A percentile compares a stretch with the other conserved stretches of the same genome.
These are phyloP conservation scores for Eumerus sabulonum DNA, from an alignment of 2,888 invertebrate genomes.

Conservation along the genomic window DNA sequence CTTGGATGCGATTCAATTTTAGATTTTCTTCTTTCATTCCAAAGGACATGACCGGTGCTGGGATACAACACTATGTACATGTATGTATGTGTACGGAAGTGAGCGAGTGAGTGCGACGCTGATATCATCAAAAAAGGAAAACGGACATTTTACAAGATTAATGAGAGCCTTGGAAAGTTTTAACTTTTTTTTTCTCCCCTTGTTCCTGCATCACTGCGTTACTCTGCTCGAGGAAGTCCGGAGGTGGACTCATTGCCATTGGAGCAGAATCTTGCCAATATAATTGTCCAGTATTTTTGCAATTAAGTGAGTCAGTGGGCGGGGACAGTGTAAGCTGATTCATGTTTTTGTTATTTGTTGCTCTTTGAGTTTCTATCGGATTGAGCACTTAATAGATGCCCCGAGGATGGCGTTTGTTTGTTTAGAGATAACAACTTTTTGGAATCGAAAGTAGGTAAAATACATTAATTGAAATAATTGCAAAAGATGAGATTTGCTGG, in stretches of 20 bases:
- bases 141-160: conserved; percentile 67
- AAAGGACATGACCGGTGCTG: no score
- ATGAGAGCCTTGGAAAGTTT: conserved; percentile 65
- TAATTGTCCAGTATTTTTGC: conserved; percentile 25
- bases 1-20: conserved; percentile 68
- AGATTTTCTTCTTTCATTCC: conserved; percentile 38
- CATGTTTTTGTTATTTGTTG: conserved; percentile 51
- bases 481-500: conserved; percentile 49
- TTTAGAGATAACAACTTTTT: conserved; percentile 41
- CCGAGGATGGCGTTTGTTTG: conserved; percentile 26
- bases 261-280: conserved; percentile 40
- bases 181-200: conserved; percentile 33
- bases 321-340: conserved; percentile 25
- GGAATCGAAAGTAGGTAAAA: conserved; percentile 3
- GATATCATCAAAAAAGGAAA: conserved; percentile 65
- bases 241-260: neutral
- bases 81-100: conserved; percentile 6
- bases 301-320: neutral
- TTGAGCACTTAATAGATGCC: conserved; percentile 34
- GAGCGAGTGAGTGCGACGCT: conserved; percentile 14
- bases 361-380: conserved; percentile 30
- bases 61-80: conserved; percentile 9
- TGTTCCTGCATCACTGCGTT: no score
- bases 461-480: conserved; percentile 67
- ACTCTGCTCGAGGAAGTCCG: neutral